Evolutionary conservation across 2,797 vertebrate genomes (phyloP).

Genomic region (Borostomias antarcticus): DNA sequence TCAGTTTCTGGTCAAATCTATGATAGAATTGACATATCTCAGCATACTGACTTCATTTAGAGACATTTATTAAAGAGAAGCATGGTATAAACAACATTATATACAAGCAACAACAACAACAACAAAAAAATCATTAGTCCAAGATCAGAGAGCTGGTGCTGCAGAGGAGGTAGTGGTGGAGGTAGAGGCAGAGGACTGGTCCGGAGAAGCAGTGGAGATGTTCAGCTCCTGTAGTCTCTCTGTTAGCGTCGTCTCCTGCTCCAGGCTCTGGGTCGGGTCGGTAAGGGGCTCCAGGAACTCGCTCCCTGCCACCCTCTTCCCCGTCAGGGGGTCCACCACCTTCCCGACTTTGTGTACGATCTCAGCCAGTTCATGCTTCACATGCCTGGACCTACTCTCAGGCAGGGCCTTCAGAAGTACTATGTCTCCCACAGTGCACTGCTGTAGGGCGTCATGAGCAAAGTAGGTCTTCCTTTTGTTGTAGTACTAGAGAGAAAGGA

Average conservation of each 20-base stretch:
- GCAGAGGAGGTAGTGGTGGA: slow-evolving; percentile 13
- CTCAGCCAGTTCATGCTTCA: slow-evolving; percentile 93
- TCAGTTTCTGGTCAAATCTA: no score
- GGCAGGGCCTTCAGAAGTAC: slow-evolving; percentile 91
- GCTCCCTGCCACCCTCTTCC: slow-evolving; percentile 85
- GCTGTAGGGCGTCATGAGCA: slow-evolving; percentile 88
- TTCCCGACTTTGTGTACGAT: slow-evolving; percentile 92
- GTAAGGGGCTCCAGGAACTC: slow-evolving; percentile 82
- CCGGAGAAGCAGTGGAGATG: slow-evolving; percentile 70
- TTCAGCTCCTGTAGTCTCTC: slow-evolving; percentile 82
- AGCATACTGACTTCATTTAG: slow-evolving; percentile 7
- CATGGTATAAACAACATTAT: slow-evolving; percentile 1
- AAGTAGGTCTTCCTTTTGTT: slow-evolving; percentile 98
- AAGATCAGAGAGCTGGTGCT: slow-evolving; percentile 31
- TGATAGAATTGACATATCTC: not conserved
- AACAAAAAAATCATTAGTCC: slow-evolving; percentile 1
- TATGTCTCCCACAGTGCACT: slow-evolving; percentile 90
- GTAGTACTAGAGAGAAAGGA: slow-evolving; percentile 77
- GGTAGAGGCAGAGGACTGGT: not conserved
- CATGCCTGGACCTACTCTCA: slow-evolving; percentile 84
- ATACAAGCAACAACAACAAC: not conserved
- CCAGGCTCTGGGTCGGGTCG: slow-evolving; percentile 59
- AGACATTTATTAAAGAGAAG: no score
- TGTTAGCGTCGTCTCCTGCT: slow-evolving; percentile 61
- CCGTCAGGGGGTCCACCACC: slow-evolving; percentile 90